These are phyloP conservation scores for Epizoanthus ramosus DNA, from an alignment of 92 coral and sea anemone genomes.

Conservation along the genomic window DNA sequence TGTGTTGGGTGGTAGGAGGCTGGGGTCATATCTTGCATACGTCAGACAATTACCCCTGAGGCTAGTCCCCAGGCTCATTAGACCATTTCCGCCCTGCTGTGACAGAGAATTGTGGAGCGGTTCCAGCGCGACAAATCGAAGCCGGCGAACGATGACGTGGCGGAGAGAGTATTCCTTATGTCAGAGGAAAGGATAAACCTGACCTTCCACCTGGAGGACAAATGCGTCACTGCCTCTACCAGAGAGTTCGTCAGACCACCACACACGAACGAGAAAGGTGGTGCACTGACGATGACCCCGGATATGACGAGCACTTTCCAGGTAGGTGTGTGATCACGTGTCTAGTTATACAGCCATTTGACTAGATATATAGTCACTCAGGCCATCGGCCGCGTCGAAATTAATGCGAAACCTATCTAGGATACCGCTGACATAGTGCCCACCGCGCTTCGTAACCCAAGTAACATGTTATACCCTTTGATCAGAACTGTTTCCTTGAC, in stretches of 20 bases:
- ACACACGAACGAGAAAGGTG: slow-evolving; percentile 89
- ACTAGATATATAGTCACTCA: too few relatives aligned
- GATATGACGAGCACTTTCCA: slow-evolving; percentile 99
- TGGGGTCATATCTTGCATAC: too few relatives aligned
- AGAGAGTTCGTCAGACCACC: slow-evolving; percentile 96
- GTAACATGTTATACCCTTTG: too few relatives aligned
- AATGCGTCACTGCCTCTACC: slow-evolving; percentile 96
- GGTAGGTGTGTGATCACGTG: slow-evolving; percentile 56
- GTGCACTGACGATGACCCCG: slow-evolving; percentile 91
- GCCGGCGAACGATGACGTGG: slow-evolving; percentile 94
- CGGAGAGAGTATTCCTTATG: slow-evolving; percentile 89
- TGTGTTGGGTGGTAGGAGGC: too few relatives aligned
- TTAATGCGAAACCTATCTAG: too few relatives aligned
- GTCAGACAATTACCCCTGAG: too few relatives aligned
- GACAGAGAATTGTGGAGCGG: slow-evolving; percentile 93
- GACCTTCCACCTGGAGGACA: slow-evolving; percentile 94
- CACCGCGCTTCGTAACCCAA: too few relatives aligned
- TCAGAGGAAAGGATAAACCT: slow-evolving; percentile 90
- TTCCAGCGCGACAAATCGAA: slow-evolving; percentile 83
- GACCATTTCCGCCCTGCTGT: not conserved
- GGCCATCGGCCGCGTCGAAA: too few relatives aligned
- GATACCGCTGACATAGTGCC: too few relatives aligned
- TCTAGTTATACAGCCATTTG: not conserved
- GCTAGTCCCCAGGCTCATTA: too few relatives aligned
- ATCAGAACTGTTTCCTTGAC: too few relatives aligned